Evolutionary conservation across 2,888 invertebrate genomes (phyloP).

Genomic region (Chrysotoxum bicinctum): DNA sequence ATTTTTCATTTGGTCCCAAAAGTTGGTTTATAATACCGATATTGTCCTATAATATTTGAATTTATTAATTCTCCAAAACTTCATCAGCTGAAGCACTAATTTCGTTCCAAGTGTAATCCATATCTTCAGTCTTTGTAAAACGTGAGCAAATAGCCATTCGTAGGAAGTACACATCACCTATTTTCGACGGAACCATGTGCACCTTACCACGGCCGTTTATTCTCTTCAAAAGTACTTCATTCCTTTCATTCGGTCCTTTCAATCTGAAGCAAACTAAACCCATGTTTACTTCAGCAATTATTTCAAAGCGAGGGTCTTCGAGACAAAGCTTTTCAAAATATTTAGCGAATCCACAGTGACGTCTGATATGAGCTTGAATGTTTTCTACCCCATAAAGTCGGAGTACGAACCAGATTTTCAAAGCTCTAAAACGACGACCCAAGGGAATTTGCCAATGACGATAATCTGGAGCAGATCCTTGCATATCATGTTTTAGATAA

Average conservation of each 20-base stretch:
- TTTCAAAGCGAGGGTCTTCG: constrained; percentile 92
- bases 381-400: constrained; percentile 94
- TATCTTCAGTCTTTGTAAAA: constrained; percentile 90
- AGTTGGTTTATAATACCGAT: background rate
- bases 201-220: constrained; percentile 95
- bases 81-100: constrained; percentile 89
- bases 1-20: constrained; percentile 19
- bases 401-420: constrained; percentile 98
- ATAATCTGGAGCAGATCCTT: constrained; percentile 95
- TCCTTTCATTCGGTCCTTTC: constrained; percentile 91
- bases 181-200: constrained; percentile 95
- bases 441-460: constrained; percentile 99
- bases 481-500: constrained; percentile 96
- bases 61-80: constrained; percentile 82
- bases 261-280: constrained; percentile 98
- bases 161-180: constrained; percentile 91
- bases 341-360: constrained; percentile 92
- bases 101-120: constrained; percentile 93
- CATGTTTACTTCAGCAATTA: constrained; percentile 94
- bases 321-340: constrained; percentile 91
- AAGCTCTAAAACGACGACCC: constrained; percentile 94
- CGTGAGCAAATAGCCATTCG: constrained; percentile 95
- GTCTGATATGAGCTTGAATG: constrained; percentile 92
- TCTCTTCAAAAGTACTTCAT: constrained; percentile 90
- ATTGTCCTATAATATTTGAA: background rate